These are phyloP conservation scores for Lutjanus erythropterus DNA, from an alignment of 2,113 vertebrate species.

Conservation along the genomic window DNA sequence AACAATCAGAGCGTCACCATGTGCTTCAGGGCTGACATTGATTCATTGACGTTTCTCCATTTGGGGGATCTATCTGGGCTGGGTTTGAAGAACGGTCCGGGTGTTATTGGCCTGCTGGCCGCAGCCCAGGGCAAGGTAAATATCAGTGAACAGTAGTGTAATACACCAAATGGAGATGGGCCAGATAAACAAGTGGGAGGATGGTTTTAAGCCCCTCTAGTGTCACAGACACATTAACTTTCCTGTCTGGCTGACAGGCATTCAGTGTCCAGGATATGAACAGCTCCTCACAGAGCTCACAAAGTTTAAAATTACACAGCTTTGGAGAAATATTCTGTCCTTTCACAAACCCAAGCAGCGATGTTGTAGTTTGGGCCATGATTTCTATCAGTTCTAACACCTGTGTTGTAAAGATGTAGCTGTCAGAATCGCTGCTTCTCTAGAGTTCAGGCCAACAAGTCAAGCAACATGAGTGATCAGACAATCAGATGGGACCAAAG, in stretches of 20 bases:
- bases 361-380: background rate
- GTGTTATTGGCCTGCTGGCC: conserved; percentile 52
- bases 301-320: background rate
- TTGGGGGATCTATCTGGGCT: conserved; percentile 39
- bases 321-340: background rate
- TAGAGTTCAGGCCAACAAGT: background rate
- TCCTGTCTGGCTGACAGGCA: conserved; percentile 5
- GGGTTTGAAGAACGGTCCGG: conserved; percentile 45
- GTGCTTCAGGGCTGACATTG: conserved; percentile 64
- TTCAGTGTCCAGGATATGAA: background rate
- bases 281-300: background rate
- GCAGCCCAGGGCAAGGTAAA: conserved; percentile 48
- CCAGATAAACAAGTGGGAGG: conserved; percentile 53
- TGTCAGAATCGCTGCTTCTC: background rate
- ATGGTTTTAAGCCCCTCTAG: conserved; percentile 40
- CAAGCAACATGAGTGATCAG: background rate
- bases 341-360: background rate
- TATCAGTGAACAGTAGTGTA: conserved; percentile 52
- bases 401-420: background rate
- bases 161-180: conserved; percentile 55
- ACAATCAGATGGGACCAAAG: background rate
- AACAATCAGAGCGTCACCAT: conserved; percentile 65
- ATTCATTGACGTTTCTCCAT: conserved; percentile 55
- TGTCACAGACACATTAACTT: conserved; percentile 58
- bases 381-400: background rate